phyloP scores from a whole-genome alignment of 2,888 invertebrate species.

The Euspilapteryx auroguttella region DNA sequence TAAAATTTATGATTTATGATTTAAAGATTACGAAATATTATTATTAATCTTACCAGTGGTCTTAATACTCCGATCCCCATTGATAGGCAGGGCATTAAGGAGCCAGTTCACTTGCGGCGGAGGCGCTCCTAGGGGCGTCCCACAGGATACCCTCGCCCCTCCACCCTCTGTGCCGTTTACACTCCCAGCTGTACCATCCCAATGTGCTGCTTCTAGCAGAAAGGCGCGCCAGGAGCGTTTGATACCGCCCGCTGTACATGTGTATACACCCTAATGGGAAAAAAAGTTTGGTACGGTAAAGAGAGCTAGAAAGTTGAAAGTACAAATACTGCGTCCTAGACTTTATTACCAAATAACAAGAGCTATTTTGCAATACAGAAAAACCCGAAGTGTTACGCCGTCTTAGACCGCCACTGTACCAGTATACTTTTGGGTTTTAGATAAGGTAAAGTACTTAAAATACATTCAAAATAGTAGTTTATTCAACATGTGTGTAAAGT shows the following conservation, averaged over 20 bases:
- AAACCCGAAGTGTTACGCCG: no score
- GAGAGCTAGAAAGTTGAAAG: no score
- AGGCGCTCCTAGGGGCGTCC: slow-evolving; percentile 71
- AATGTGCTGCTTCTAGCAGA: slow-evolving; percentile 43
- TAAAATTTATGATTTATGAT: not conserved
- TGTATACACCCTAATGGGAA: slow-evolving; percentile 69
- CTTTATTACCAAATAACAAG: no score
- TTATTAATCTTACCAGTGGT: slow-evolving; percentile 21
- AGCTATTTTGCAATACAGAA: no score
- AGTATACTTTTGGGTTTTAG: no score
- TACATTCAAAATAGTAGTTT: no score
- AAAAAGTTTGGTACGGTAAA: no score
- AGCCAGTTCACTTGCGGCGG: slow-evolving; percentile 81
- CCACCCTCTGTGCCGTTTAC: slow-evolving; percentile 55
- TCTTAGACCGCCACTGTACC: no score
- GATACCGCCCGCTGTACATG: slow-evolving; percentile 71
- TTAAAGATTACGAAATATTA: not conserved
- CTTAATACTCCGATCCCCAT: slow-evolving; percentile 27
- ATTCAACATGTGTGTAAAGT: no score
- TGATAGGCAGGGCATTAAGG: slow-evolving; percentile 76
- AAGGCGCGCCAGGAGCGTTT: slow-evolving; percentile 44
- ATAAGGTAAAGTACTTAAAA: no score
- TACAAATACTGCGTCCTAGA: no score
- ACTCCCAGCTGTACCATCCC: slow-evolving; percentile 53
- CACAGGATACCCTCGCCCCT: slow-evolving; percentile 42